Base-by-base conservation (phyloP, 2,888 invertebrate genomes). In the Archips xylosteana region DNA sequence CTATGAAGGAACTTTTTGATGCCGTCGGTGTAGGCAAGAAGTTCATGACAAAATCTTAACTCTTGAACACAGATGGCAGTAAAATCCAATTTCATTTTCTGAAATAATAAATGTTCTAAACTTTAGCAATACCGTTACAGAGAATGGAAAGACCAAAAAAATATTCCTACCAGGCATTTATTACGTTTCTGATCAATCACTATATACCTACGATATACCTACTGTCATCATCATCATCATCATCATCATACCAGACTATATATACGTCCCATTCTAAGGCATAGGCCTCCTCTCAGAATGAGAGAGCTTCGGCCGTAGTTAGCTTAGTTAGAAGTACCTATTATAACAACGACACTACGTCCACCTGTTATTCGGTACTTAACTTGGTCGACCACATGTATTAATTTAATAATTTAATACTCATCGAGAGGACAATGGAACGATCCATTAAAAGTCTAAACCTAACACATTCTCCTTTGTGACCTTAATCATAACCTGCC, bases 401-500 rank as follows among this genome's bases (percentile, higher is more conserved):
- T 57, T 32, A 23, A 54, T 2, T 8, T 8, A 23, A 8, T 32
- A 23, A 54, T 2, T 8, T 8, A 23, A 8, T 3, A 13, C 39
- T 39, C 39, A 54, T 23, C 23, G 9, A 54, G 32, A 57, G 10
- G 10, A 57, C 51, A 57, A 57, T 9, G 23, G 23, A 63, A 32
- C 12, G 32, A 42, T 45, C 13, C 13, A n/a, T 32, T 32, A 32
- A 47, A 61, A n/a, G 34, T 47, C 49, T 64, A 64, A 87, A 83
- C 83, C 87, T 89, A 89, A 87, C 86, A 83, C 89, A 86, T 88
- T 81, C 78, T 71, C 78, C 80, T 81, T 64, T 83, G 79, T 87
- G 85, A 89, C 88, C 88, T 89, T 84, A 89, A 80, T 86, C 92
- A 90, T 91, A 92, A 94, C 94, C 94, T 94, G 91, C 94, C 94